Base-by-base conservation (phyloP, 2,113 vertebrate genomes). In the Cottus gobio region DNA sequence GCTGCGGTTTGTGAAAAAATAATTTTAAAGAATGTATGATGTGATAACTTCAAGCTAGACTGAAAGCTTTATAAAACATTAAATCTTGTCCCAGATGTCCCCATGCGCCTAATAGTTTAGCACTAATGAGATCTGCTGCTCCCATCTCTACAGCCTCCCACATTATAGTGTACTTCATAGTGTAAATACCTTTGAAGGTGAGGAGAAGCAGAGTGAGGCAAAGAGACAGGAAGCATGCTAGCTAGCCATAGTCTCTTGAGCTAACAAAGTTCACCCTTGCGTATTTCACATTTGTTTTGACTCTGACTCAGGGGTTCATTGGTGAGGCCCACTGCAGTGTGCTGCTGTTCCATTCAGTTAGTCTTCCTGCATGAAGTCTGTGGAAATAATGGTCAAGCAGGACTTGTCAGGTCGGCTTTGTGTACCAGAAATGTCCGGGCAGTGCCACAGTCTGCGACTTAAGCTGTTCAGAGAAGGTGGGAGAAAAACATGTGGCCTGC, bases 161-260 rank as follows among this genome's bases (percentile, higher is more conserved):
- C 84, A 78, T 77, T 88, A 80, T 80, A 79, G 42, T 88, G 88
- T 80, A 90, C 84, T 91, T 88, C 67, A 39, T 78, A 77, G 52
- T 85, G 89, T 92, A 93, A 93, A 94, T 90, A 93, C 85, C 80
- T 92, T 87, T 90, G 86, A 90, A 89, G 79, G 81, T 80, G 75
- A 70, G 54, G 6, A 57, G 56, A 80, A 74, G 48, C 75, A 67
- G 54, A 79, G 77, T 30, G 56, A 85, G 42, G 78, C 81, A 80
- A 56, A 48, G 62, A 82, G 42, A 68, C 36, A 46, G 69, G 37
- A 69, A 75, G 24, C 37, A 56, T 39, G 64, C 57, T 50, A 79
- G 77, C 58, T 72, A 61, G 71, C 79, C 46, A 31, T 7, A 30
- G 62, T 80, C 11, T 79, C 66, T 48, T 9, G 18, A 63, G 73